Evolutionary conservation across 2,797 vertebrate species (phyloP).

Genomic region (Sebastes jordani): DNA sequence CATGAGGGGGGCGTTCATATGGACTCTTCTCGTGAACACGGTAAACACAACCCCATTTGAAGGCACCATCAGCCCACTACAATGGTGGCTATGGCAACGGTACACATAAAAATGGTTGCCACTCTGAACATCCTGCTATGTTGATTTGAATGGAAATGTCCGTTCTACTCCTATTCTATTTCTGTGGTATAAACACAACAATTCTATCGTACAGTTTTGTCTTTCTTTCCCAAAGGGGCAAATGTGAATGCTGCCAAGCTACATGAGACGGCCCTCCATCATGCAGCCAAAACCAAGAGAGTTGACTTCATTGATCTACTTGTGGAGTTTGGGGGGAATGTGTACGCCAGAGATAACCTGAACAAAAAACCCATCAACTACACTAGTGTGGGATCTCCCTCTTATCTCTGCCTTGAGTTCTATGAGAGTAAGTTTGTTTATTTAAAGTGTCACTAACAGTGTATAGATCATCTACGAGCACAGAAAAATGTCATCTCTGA

Average conservation of each 20-base stretch:
- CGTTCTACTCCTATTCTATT: too few relatives aligned
- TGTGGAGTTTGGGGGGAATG: conserved; percentile 91
- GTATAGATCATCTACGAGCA: not conserved
- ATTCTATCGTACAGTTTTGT: not conserved
- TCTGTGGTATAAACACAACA: not conserved
- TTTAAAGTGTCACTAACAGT: not conserved
- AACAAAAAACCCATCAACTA: conserved; percentile 91
- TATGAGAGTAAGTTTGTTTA: conserved; percentile 86
- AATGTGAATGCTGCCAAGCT: conserved; percentile 94
- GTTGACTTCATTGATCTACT: conserved; percentile 89
- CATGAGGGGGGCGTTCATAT: too few relatives aligned
- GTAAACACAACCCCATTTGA: too few relatives aligned
- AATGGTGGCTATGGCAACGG: too few relatives aligned
- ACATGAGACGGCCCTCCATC: conserved; percentile 94
- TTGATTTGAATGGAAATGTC: too few relatives aligned
- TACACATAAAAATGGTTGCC: too few relatives aligned
- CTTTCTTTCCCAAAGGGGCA: conserved; percentile 81
- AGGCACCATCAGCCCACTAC: too few relatives aligned
- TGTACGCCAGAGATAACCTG: conserved; percentile 90
- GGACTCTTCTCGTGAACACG: too few relatives aligned
- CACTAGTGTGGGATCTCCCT: conserved; percentile 80
- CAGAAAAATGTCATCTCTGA: not conserved
- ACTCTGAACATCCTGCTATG: too few relatives aligned
- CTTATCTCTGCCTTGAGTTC: conserved; percentile 86
- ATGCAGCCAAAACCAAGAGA: conserved; percentile 89